phyloP scores from a whole-genome alignment of 2,888 invertebrate species.

The Cheilosia variabilis region DNA sequence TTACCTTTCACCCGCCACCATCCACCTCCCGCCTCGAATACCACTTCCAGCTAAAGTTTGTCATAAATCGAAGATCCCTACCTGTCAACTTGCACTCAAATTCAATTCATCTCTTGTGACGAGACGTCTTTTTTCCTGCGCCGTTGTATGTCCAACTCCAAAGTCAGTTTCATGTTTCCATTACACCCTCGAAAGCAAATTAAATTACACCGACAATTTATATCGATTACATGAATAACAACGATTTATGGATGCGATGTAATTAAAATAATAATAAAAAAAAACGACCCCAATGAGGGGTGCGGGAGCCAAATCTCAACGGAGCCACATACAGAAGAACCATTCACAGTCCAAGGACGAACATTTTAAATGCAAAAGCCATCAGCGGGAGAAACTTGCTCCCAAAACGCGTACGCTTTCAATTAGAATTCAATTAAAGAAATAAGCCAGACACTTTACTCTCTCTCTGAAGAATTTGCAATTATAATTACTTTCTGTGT shows the following conservation, averaged over 20 bases:
- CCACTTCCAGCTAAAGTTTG: conserved; percentile 1
- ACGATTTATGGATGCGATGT: conserved; percentile 55
- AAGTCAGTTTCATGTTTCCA: conserved; percentile 34
- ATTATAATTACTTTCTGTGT: conserved; percentile 60
- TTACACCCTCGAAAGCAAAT: conserved; percentile 31
- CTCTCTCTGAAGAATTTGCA: conserved; percentile 51
- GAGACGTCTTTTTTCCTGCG: not conserved
- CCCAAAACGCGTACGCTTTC: conserved; percentile 56
- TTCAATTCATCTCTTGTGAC: not conserved
- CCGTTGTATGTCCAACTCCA: not conserved
- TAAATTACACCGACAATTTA: conserved; percentile 56
- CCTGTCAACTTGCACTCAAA: not conserved
- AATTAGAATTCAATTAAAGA: conserved; percentile 69
- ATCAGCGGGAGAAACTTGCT: conserved; percentile 34
- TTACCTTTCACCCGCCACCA: not conserved
- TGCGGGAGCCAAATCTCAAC: not conserved
- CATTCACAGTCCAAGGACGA: conserved; percentile 35
- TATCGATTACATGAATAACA: conserved; percentile 60
- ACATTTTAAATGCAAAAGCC: conserved; percentile 34
- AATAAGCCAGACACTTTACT: conserved; percentile 65
- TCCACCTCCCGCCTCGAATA: not conserved
- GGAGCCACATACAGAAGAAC: not conserved
- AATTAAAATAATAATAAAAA: conserved; percentile 36
- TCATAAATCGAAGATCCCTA: conserved; percentile 31
- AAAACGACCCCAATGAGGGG: too few relatives aligned